Percentiles rank a stretch among this genome's conserved stretches.
phyloP scores from a whole-genome alignment of 2,888 invertebrate genomes.

The Dicyrtoma fusca region DNA sequence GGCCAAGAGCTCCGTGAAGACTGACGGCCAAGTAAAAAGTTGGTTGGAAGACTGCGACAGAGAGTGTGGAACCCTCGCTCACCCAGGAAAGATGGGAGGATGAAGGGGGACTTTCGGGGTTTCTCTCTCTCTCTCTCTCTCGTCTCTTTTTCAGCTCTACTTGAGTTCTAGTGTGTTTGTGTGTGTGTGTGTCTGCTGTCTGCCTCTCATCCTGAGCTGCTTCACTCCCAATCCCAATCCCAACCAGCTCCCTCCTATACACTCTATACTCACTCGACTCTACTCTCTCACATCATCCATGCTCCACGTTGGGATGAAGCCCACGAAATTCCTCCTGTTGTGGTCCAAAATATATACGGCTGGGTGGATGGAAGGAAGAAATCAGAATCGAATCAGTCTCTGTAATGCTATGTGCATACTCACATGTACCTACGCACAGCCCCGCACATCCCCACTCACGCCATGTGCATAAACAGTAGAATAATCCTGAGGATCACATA shows the following conservation, averaged over 20 bases:
- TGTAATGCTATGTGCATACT: not conserved
- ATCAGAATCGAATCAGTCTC: slow-evolving; percentile 26
- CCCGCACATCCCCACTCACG: not conserved
- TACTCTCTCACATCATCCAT: too few relatives aligned
- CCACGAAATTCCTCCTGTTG: slow-evolving; percentile 36
- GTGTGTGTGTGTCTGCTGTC: slow-evolving; percentile 4
- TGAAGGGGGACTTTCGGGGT: slow-evolving; percentile 4
- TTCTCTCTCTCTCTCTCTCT: slow-evolving; percentile 22
- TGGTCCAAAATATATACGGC: slow-evolving; percentile 19
- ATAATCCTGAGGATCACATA: slow-evolving; percentile 1
- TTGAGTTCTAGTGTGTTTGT: slow-evolving; percentile 21
- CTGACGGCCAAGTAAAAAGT: slow-evolving; percentile 33
- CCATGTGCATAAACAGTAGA: not conserved
- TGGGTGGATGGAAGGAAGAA: slow-evolving; percentile 24
- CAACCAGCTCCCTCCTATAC: not conserved
- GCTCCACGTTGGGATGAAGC: slow-evolving; percentile 19
- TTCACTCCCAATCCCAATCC: not conserved
- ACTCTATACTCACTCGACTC: slow-evolving; percentile 1
- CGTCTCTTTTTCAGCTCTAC: slow-evolving; percentile 6
- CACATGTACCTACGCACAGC: not conserved
- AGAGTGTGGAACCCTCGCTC: slow-evolving; percentile 6
- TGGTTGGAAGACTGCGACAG: slow-evolving; percentile 20
- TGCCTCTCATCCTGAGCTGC: not conserved
- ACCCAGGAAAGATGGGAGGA: slow-evolving; percentile 25
- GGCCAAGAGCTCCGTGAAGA: slow-evolving; percentile 37